Evolutionary conservation across 2,113 vertebrate species (phyloP), one percentile per base, ranked within the genome.

Genomic region (Osmerus mordax): DNA sequence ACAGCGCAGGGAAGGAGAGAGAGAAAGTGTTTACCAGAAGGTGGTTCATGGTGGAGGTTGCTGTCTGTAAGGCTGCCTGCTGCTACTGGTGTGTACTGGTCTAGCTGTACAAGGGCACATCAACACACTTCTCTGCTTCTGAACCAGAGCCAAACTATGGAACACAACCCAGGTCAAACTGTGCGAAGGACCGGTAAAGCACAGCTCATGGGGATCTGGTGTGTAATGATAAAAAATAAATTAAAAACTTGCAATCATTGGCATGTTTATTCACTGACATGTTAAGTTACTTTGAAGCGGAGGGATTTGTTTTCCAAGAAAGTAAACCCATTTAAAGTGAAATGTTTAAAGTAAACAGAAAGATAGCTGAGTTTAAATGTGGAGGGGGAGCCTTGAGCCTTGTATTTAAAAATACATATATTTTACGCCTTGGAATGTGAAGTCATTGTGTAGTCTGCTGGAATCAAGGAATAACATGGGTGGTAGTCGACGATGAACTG

Each of bases 71-170:
- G 62, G 47, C 67, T 65, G 4, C 32, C 32, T 36, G 32, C 32
- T 36, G 56, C 11, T 74, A 25, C 80, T 66, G 15, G 36, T 79
- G 79, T 9, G 41, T 47, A 12, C 15, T 72, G 66, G 65, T 73
- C 72, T 69, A 53, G 36, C 80, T 74, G 69, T 72, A 71, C 83
- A 89, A 89, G 88, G 87, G 73, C 85, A 62, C 19, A 67, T 61
- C 59, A 51, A 71, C 32, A 65, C n/a, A 67, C 36, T 36, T 59
- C 73, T 69, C 75, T 41, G 53, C 29, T 70, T 51, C 60, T 89
- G 91, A 84, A 75, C 62, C 2, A 1, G 21, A 47, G 89, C 91
- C 91, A 91, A 87, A 87, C 74, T 87, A 87, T 78, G 87, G 86
- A 12, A 47, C 41, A 47, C 41, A 36, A 36, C 5, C 0, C 32